phyloP scores from a whole-genome alignment of 2,888 invertebrate genomes.

The Drosophila neotestacea region DNA sequence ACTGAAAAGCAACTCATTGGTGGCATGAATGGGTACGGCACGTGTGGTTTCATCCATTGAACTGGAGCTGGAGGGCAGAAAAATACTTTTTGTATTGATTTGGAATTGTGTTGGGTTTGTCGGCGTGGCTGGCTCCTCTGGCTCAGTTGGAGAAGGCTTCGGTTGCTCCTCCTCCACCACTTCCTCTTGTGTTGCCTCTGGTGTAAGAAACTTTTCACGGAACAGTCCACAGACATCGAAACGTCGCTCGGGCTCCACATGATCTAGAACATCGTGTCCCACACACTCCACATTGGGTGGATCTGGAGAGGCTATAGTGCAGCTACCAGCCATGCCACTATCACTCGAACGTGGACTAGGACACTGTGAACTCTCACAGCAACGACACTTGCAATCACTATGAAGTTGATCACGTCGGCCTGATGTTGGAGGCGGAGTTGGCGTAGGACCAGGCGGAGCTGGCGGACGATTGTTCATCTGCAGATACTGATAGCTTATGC shows the following conservation, averaged over 20 bases:
- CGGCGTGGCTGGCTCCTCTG: slow-evolving; percentile 22
- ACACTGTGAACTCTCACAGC: slow-evolving; percentile 88
- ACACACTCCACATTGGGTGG: slow-evolving; percentile 82
- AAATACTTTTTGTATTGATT: slow-evolving; percentile 83
- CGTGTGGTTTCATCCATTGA: slow-evolving; percentile 61
- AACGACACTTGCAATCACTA: slow-evolving; percentile 86
- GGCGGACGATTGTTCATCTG: slow-evolving; percentile 72
- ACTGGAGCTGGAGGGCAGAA: slow-evolving; percentile 70
- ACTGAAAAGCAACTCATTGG: slow-evolving; percentile 51
- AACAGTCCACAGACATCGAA: slow-evolving; percentile 85
- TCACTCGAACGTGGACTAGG: slow-evolving; percentile 90
- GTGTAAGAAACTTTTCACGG: slow-evolving; percentile 83
- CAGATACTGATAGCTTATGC: slow-evolving; percentile 86
- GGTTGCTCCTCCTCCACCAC: slow-evolving; percentile 10
- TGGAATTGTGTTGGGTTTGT: slow-evolving; percentile 68
- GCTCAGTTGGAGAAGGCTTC: background rate
- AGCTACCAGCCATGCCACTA: slow-evolving; percentile 94
- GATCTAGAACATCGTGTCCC: slow-evolving; percentile 60
- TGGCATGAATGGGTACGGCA: slow-evolving; percentile 8
- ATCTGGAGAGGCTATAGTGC: slow-evolving; percentile 90
- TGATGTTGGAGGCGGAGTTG: slow-evolving; percentile 1
- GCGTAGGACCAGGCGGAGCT: slow-evolving; percentile 16
- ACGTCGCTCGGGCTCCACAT: slow-evolving; percentile 70
- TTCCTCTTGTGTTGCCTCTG: slow-evolving; percentile 67
- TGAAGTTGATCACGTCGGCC: slow-evolving; percentile 39